phyloP scores from a whole-genome alignment of 2,113 vertebrate genomes.

The Callorhinus ursinus region DNA sequence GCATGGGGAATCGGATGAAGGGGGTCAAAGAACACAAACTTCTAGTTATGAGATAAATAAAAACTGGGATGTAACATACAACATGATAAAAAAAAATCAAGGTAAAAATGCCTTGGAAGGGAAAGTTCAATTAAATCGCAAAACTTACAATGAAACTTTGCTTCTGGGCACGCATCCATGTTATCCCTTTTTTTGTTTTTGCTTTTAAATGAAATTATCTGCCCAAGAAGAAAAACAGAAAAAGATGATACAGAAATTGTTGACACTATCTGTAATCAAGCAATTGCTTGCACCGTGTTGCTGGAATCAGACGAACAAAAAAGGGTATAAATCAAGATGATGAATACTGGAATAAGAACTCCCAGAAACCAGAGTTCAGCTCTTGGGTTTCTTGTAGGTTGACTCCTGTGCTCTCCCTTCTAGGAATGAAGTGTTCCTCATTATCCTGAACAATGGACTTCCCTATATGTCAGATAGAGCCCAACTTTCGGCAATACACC shows the following conservation, averaged over 20 bases:
- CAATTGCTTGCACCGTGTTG: background rate
- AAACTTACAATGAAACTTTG: background rate
- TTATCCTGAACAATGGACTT: background rate
- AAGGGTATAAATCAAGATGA: background rate
- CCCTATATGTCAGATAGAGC: background rate
- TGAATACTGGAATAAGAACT: background rate
- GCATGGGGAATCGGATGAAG: background rate
- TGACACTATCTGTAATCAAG: slow-evolving; percentile 7
- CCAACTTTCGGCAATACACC: background rate
- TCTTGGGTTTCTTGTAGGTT: background rate
- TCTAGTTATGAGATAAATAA: background rate
- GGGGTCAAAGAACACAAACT: background rate
- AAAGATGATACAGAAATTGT: slow-evolving; percentile 11
- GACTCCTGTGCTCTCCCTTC: background rate
- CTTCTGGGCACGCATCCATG: background rate
- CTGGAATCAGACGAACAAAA: background rate
- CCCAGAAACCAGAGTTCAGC: background rate
- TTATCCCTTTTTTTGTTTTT: background rate
- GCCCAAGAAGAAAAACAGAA: background rate
- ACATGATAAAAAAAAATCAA: background rate
- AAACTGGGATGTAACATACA: background rate
- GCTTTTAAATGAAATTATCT: background rate
- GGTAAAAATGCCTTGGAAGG: background rate
- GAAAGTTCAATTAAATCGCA: background rate
- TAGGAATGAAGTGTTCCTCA: background rate